phyloP scores from a whole-genome alignment of 2,888 invertebrate genomes.

The Cosmia pyralina region DNA sequence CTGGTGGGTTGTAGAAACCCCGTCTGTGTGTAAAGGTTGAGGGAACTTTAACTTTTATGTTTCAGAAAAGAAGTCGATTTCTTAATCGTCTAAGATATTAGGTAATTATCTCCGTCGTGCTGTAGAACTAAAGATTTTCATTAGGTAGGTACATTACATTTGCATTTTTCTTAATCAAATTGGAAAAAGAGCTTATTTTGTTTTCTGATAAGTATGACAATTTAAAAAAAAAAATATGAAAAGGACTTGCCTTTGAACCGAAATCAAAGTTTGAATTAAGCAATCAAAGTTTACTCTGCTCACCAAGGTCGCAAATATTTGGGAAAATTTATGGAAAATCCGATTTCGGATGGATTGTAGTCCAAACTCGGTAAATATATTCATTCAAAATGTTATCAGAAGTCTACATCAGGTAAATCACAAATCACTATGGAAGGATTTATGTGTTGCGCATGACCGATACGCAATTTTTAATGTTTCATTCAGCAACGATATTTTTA shows the following conservation, averaged over 20 bases:
- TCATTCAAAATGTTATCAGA: conserved; percentile 29
- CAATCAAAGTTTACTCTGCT: conserved; percentile 80
- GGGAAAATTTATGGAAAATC: conserved; percentile 21
- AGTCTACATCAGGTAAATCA: conserved; percentile 30
- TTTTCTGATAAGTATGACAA: background rate
- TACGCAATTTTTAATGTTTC: conserved; percentile 53
- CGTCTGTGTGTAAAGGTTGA: too few relatives aligned
- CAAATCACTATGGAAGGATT: conserved; percentile 45
- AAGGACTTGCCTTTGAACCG: conserved; percentile 66
- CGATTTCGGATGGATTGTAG: conserved; percentile 8
- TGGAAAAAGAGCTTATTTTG: conserved; percentile 1
- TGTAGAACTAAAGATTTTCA: background rate
- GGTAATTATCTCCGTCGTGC: background rate
- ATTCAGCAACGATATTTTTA: conserved; percentile 50
- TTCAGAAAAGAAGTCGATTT: background rate
- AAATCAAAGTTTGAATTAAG: conserved; percentile 78
- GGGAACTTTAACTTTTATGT: background rate
- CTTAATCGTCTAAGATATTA: background rate
- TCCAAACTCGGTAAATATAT: conserved; percentile 12
- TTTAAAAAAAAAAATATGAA: background rate
- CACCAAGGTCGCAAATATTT: conserved; percentile 40
- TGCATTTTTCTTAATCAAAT: background rate
- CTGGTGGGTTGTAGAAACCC: background rate
- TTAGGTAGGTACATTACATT: background rate
- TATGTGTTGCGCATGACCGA: conserved; percentile 49